These are phyloP conservation scores for Odontamblyopus rebecca DNA, from an alignment of 2,797 vertebrate species.

Conservation along the genomic window DNA sequence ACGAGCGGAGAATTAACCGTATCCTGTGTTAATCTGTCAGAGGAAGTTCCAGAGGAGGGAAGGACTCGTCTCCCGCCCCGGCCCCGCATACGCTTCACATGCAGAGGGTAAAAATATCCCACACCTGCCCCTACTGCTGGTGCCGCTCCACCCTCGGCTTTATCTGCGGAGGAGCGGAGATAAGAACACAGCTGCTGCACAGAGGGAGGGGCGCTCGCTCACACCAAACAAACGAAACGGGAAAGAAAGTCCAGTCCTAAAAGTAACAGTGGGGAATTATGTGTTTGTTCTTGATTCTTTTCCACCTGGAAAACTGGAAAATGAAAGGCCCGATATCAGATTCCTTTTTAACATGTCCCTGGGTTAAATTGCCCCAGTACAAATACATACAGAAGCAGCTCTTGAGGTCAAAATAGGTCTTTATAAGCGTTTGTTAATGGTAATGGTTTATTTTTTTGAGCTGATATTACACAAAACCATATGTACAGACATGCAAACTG, in stretches of 20 bases:
- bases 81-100: neutral
- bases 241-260: neutral
- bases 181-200: neutral
- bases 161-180: neutral
- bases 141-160: neutral
- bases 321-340: neutral
- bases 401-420: too few relatives aligned
- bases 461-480: too few relatives aligned
- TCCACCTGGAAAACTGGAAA: too few relatives aligned
- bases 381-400: too few relatives aligned
- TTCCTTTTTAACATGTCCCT: too few relatives aligned
- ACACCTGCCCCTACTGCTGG: neutral
- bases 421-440: too few relatives aligned
- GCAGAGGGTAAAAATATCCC: neutral
- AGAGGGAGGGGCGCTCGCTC: neutral
- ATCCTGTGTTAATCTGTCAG: conserved; percentile 4
- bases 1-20: neutral
- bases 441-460: too few relatives aligned
- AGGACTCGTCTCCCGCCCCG: neutral
- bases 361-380: too few relatives aligned
- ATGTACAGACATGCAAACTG: too few relatives aligned
- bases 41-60: conserved; percentile 8
- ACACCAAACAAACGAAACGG: neutral
- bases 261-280: neutral
- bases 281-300: neutral